These are phyloP conservation scores for Melanerpes aurifrons DNA, from an alignment of 2,113 vertebrate genomes.

Conservation along the genomic window DNA sequence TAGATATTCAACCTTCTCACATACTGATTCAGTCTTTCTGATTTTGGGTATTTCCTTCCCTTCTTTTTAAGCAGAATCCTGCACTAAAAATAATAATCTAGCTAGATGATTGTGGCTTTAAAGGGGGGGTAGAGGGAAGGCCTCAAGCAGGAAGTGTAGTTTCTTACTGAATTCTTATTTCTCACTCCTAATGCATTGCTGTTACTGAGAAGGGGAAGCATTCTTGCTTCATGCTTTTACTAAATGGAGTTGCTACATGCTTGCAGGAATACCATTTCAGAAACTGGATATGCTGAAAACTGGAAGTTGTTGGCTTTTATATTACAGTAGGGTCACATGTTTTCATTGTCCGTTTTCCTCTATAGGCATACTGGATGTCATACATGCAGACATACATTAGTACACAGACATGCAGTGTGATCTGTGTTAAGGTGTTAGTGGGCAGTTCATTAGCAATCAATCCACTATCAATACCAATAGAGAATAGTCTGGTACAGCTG, in stretches of 20 bases:
- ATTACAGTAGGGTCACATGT: not conserved
- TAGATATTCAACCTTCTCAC: not conserved
- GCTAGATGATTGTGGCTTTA: not conserved
- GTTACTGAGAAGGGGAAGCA: not conserved
- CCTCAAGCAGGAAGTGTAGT: not conserved
- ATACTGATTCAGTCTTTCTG: not conserved
- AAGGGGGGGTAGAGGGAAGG: not conserved
- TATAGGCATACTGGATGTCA: not conserved
- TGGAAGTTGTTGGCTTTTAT: not conserved
- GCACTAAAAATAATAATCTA: not conserved
- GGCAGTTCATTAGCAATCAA: not conserved
- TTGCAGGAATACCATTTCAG: not conserved
- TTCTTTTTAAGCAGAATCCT: not conserved
- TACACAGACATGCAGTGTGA: not conserved
- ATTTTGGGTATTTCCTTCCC: not conserved
- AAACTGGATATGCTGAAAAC: not conserved
- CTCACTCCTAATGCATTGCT: not conserved
- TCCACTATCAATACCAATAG: not conserved
- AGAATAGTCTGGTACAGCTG: not conserved
- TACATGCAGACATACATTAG: not conserved
- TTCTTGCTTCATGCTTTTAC: not conserved
- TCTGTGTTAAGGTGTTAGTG: not conserved
- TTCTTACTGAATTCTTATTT: not conserved
- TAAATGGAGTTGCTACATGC: not conserved
- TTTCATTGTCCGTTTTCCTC: not conserved